These are phyloP conservation scores for Ginglymostoma cirratum DNA, from an alignment of 2,113 vertebrate species.

Conservation along the genomic window DNA sequence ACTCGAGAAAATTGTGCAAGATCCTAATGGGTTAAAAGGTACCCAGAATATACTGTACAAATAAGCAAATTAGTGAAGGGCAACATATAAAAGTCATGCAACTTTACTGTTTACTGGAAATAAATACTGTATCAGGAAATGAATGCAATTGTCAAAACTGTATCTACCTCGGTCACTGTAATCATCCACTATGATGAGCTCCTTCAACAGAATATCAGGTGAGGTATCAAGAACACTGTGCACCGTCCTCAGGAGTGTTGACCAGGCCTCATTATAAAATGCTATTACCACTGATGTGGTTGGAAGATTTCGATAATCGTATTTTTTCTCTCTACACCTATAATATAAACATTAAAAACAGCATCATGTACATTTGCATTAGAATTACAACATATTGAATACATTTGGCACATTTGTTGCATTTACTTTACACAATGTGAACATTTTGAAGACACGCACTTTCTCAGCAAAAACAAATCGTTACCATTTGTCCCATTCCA, in stretches of 20 bases:
- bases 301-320: constrained; percentile 73
- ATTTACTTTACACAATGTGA: background rate
- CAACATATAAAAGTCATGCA: too few relatives aligned
- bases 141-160: background rate
- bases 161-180: constrained; percentile 82
- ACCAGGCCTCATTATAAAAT: constrained; percentile 98
- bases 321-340: constrained; percentile 80
- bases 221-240: constrained; percentile 96
- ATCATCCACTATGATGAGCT: constrained; percentile 93
- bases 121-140: background rate
- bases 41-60: too few relatives aligned
- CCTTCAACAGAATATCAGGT: constrained; percentile 79
- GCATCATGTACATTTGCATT: background rate
- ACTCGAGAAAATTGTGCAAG: too few relatives aligned
- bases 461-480: background rate
- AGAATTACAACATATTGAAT: background rate
- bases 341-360: background rate
- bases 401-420: background rate
- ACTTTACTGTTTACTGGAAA: background rate
- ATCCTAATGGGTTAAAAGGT: too few relatives aligned
- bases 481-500: background rate
- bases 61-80: too few relatives aligned
- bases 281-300: constrained; percentile 87
- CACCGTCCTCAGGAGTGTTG: constrained; percentile 86
- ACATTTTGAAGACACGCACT: background rate